Evolutionary conservation across 2,113 vertebrate genomes (phyloP), one percentile per base, ranked within the genome.

Genomic region (Rhizomys pruinosus): DNA sequence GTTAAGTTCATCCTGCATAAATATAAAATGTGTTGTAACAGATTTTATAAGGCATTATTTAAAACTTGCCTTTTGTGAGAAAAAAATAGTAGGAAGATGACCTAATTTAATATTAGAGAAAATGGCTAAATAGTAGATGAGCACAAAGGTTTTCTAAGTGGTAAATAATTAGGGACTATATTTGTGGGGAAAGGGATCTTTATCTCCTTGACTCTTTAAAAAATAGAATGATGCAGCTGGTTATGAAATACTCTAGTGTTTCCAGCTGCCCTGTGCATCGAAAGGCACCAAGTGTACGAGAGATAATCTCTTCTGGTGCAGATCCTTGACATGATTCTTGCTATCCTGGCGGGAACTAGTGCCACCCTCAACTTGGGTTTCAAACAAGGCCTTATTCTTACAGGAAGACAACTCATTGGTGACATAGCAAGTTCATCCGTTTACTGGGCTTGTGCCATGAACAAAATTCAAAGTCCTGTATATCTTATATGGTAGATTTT

Each of bases 1-100:
- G 98, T 98, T 97, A 97, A 98, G 97, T 98, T 98, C 98, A 98
- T 98, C 98, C 97, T 97, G 98, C 98, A 98, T 98, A 98, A 98
- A 98, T 97, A 97, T 95, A 97, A 97, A 95, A 97, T 96, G 96
- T 98, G 97, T 97, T 97, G 97, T 96, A 94, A 97, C 96, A 97
- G 97, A 94, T 97, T 98, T 97, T 98, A 97, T 92, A 96, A 98
- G 98, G 98, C 98, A 97, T 97, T 96, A 63, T 97, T 97, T 97
- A 97, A 96, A 98, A 97, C 89, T 97, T 98, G 98, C 98, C 98
- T 98, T 97, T 97, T 86, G 96, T 61, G 88, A 98, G 97, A 96
- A 96, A 96, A 96, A 89, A 78, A 81, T 84, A 96, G 97, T 96
- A 97, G 96, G 96, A 97, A 97, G 96, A 98, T 96, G 95, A 97